Conservation (phyloP, 2,113 vertebrate genomes). For the Cyphomyrus plagiostoma region DNA sequence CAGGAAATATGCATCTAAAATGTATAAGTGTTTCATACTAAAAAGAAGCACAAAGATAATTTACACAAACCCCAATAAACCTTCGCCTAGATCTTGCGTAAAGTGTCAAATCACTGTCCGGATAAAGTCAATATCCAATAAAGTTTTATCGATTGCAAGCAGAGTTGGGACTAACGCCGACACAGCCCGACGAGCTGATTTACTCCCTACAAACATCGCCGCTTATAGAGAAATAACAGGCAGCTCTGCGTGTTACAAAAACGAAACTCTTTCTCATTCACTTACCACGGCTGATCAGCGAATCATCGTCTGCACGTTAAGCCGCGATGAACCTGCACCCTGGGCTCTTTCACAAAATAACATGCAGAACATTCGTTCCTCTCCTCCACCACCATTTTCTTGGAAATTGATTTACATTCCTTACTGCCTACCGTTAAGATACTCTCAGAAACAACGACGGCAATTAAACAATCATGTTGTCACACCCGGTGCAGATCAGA, state of each 20-base stretch:
- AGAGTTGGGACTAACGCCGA: background rate
- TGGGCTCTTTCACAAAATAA: background rate
- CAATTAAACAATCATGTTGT: background rate
- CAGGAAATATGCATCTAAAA: background rate
- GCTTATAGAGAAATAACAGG: background rate
- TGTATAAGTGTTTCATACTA: background rate
- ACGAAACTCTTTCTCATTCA: background rate
- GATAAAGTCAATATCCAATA: background rate
- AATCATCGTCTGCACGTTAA: background rate
- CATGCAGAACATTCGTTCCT: background rate
- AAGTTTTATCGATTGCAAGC: background rate
- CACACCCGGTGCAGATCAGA: background rate
- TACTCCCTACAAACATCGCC: background rate
- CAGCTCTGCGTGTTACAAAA: background rate
- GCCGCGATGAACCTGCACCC: background rate
- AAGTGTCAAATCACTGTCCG: background rate
- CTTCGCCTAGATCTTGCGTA: background rate
- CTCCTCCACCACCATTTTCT: background rate
- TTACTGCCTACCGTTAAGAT: background rate
- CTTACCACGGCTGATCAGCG: background rate
- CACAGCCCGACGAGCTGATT: background rate
- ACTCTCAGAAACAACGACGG: background rate
- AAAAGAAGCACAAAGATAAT: background rate
- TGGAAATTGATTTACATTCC: background rate
- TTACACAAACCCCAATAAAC: background rate